These are phyloP conservation scores for Carcharodon carcharias DNA, from an alignment of 2,797 vertebrate genomes.

Conservation along the genomic window DNA sequence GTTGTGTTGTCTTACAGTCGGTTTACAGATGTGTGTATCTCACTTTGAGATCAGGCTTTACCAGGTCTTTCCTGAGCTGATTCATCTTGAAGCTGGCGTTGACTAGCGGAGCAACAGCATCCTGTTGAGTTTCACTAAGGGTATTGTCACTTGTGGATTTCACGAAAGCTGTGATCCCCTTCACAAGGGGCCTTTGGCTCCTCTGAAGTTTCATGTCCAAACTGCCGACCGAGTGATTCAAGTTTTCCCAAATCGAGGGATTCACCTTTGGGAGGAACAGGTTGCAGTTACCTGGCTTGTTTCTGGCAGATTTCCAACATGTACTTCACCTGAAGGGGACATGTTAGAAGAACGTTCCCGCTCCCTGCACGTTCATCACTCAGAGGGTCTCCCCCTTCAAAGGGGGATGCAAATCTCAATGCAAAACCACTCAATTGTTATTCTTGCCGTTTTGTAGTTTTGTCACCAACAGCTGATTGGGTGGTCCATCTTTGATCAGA, in stretches of 20 bases:
- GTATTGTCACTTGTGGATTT: not conserved
- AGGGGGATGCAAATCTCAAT: too few relatives aligned
- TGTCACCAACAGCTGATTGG: too few relatives aligned
- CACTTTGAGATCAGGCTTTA: not conserved
- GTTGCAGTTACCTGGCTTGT: not conserved
- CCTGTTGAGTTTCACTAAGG: not conserved
- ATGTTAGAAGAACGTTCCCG: too few relatives aligned
- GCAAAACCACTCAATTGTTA: too few relatives aligned
- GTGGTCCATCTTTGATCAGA: too few relatives aligned
- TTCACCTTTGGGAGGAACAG: not conserved
- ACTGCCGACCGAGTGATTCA: not conserved
- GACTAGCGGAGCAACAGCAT: not conserved
- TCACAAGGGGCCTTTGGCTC: not conserved
- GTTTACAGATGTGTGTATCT: not conserved
- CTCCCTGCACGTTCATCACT: too few relatives aligned
- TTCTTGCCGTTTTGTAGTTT: too few relatives aligned
- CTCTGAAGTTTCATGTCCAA: not conserved
- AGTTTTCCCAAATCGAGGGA: not conserved
- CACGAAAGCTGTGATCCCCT: not conserved
- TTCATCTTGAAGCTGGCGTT: not conserved
- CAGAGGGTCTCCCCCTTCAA: too few relatives aligned
- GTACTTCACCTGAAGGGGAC: too few relatives aligned
- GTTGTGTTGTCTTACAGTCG: not conserved
- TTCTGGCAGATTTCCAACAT: not conserved
- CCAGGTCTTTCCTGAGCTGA: not conserved